Evolutionary conservation across 2,888 invertebrate species (phyloP).

Genomic region (Catocala nupta): DNA sequence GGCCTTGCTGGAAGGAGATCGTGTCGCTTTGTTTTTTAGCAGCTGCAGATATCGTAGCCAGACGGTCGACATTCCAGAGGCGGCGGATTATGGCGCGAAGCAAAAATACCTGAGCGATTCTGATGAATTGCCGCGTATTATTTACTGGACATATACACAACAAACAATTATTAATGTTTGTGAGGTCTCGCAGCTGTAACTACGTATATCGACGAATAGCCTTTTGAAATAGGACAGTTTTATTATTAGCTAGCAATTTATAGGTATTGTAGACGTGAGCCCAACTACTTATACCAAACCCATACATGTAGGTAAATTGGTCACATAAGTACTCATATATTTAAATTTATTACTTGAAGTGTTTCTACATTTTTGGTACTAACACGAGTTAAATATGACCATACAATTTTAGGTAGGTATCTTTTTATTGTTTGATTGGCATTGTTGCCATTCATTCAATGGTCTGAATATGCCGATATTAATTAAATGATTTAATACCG

Average conservation of each 20-base stretch:
- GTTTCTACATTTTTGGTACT: too few species aligned
- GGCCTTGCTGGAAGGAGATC: conserved; percentile 58
- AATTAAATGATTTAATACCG: too few species aligned
- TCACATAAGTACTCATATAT: too few species aligned
- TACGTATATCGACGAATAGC: conserved; percentile 19
- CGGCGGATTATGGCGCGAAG: conserved; percentile 81
- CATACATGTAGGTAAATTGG: too few species aligned
- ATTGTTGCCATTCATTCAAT: too few species aligned
- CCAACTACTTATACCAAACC: too few species aligned
- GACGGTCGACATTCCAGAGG: conserved; percentile 81
- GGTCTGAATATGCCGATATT: too few species aligned
- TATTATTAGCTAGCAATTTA: conserved; percentile 17
- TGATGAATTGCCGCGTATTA: conserved; percentile 78
- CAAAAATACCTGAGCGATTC: conserved; percentile 79
- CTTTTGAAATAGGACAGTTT: conserved; percentile 6
- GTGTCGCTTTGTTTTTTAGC: conserved; percentile 64
- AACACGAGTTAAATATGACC: too few species aligned
- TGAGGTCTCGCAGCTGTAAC: conserved; percentile 37
- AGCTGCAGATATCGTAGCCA: conserved; percentile 70
- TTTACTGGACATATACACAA: conserved; percentile 64
- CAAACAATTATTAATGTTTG: conserved; percentile 44
- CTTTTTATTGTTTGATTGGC: too few species aligned
- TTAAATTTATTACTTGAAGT: too few species aligned
- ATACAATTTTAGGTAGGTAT: too few species aligned
- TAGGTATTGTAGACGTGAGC: background rate